Base-by-base conservation (phyloP, 1,140 invertebrate species). In the Dinoponera quadriceps region DNA sequence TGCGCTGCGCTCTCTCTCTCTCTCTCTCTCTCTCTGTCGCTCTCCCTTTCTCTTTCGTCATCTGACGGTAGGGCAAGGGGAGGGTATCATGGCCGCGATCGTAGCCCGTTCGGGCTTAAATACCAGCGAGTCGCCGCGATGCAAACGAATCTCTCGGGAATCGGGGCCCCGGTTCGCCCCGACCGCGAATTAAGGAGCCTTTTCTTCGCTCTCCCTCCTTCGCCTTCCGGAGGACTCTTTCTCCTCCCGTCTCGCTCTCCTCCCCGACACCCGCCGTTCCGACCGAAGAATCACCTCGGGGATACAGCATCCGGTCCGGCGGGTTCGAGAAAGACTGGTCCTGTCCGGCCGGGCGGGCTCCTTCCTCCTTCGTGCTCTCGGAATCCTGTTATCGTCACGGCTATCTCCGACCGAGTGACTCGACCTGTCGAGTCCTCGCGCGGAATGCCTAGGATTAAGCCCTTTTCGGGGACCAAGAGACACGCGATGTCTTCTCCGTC, bases 241-340 rank as follows among this genome's bases (percentile, higher is more conserved):
- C 44, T 57, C 27, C 22, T 20, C 62, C 38, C 38, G 14, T 54
- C 44, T 48, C 48, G 13, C 27, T 29, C 62, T 18, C 2, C 13
- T 71, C 29, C 51, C 33, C 48, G 48, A 14, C 14, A 27, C 51
- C 33, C 62, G 81, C 78, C 82, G 62, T 55, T 85, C 73, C 78
- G 66, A 75, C 65, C 90, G 84, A 84, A 89, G 91, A 90, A 89
- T 91, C 83, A 90, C 88, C 89, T 89, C 78, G 85, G 85, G 91
- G 89, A 90, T 89, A 88, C 84, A 85, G 73, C 83, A 87, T 90
- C 91, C 90, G 90, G 90, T 92, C 88, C 87, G 83, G 90, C 83
- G 77, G 83, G 89, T 91, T 91, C 74, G 57, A 89, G 81, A 59
- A 82, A 88, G 84, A 89, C 87, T 89, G 88, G 87, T 89, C 73